Percentiles rank a stretch among this genome's conserved stretches.
Evolutionary conservation across 2,888 invertebrate species (phyloP).

Genomic region (Drepanosiphum platanoidis): DNA sequence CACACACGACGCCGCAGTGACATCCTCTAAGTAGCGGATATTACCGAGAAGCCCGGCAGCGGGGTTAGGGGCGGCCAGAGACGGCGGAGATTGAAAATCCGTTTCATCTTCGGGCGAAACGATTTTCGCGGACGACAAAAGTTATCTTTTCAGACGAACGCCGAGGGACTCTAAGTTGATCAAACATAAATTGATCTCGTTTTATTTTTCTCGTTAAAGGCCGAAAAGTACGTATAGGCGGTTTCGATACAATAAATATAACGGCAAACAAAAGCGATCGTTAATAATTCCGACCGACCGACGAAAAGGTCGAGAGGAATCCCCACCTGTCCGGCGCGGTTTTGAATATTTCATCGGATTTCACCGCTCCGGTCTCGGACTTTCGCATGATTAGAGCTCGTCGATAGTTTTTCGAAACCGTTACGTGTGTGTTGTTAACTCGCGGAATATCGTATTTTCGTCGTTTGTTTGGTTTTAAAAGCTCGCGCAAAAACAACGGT

Average conservation of each 20-base stretch:
- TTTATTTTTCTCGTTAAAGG: slow-evolving; percentile 37
- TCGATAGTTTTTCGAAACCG: too few species aligned
- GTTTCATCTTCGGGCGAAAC: slow-evolving; percentile 26
- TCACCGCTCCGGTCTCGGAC: not conserved
- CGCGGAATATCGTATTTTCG: not conserved
- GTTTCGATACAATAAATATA: slow-evolving; percentile 15
- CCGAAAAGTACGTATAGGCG: slow-evolving; percentile 4
- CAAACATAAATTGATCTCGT: slow-evolving; percentile 51
- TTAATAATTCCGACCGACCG: slow-evolving; percentile 34
- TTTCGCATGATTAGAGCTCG: too few species aligned
- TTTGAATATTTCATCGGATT: not conserved
- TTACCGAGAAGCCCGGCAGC: slow-evolving; percentile 9
- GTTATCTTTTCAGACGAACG: slow-evolving; percentile 48
- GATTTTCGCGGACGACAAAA: slow-evolving; percentile 54
- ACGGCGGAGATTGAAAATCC: slow-evolving; percentile 43
- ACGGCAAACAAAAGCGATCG: slow-evolving; percentile 39
- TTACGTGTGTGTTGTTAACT: not conserved
- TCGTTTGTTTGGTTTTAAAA: not conserved
- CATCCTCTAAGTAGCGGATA: slow-evolving; percentile 49
- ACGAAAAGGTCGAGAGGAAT: not conserved
- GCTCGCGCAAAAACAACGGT: too few species aligned
- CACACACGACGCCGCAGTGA: not conserved
- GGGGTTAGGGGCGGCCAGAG: not conserved
- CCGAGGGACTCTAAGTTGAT: slow-evolving; percentile 50
- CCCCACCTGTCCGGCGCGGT: not conserved